Evolutionary conservation across 2,888 invertebrate genomes (phyloP), one percentile per base, ranked within the genome.

Genomic region (Bruchidius siliquastri): DNA sequence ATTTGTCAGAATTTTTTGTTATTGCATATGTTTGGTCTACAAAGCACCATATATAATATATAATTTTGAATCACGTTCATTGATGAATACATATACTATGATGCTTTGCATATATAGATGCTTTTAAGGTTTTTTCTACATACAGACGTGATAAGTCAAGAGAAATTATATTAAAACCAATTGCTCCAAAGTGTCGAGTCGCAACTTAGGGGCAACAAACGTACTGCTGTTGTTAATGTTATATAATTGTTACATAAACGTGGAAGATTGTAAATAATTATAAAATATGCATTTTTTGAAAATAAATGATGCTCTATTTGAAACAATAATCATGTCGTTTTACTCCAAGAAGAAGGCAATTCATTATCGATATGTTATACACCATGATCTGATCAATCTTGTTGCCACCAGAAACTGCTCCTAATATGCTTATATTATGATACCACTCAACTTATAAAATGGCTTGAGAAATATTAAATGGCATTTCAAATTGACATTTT

Each of bases 181-280:
- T 49, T 49, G 3, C 6, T 13, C 13, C 49, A 1, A 49, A 49
- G 13, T 49, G 49, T 49, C 6, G 49, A 49, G 49, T 49, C 49
- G 49, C 18, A 13, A 49, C 74, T 76, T 74, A 75, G 73, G 74
- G 76, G 74, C 77, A 77, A 76, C 88, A 88, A 81, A 76, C 89
- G 89, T 88, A 90, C 90, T 90, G 91, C 88, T 88, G 88, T 88
- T 92, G 91, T 92, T 92, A 91, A 92, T 92, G 91, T 92, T 92
- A 84, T 81, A 81, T 84, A 89, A 91, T 92, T 92, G 92, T 92
- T 92, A 91, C 88, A 91, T 90, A 90, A 91, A 88, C 90, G 91
- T 91, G 91, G 91, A 91, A 89, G 91, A 91, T 91, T 92, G 49
- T 49, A 49, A 49, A 49, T 49, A 49, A 49, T 91, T 90, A 91